phyloP scores from a whole-genome alignment of 1,140 invertebrate genomes.

The Drosophila obscura region DNA sequence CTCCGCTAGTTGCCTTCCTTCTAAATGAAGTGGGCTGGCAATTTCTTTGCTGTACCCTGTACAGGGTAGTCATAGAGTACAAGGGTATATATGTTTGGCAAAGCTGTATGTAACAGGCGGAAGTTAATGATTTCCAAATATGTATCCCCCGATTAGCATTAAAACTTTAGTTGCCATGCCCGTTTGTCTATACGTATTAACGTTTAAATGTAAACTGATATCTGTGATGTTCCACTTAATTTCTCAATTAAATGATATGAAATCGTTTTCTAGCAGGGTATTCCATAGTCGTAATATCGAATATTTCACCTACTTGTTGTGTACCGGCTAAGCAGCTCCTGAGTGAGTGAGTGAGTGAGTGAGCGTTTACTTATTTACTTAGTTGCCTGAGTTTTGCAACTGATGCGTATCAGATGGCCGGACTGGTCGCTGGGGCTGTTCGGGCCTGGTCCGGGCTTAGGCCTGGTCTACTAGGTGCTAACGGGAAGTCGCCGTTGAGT shows the following conservation, averaged over 20 bases:
- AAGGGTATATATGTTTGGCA: too few relatives aligned
- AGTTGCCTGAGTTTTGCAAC: constrained; percentile 57
- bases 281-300: too few relatives aligned
- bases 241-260: too few relatives aligned
- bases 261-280: too few relatives aligned
- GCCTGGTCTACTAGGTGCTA: constrained; percentile 44
- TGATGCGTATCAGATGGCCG: constrained; percentile 69
- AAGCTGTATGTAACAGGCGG: too few relatives aligned
- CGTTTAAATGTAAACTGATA: too few relatives aligned
- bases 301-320: too few relatives aligned
- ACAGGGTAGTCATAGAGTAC: neutral
- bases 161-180: too few relatives aligned
- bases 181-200: too few relatives aligned
- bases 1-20: constrained; percentile 26
- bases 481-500: constrained; percentile 75
- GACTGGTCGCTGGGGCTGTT: constrained; percentile 14
- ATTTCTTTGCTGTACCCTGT: constrained; percentile 12
- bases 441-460: constrained; percentile 10
- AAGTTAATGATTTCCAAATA: too few relatives aligned
- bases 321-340: constrained; percentile 13
- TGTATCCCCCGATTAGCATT: too few relatives aligned
- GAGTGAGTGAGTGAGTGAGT: constrained; percentile 18
- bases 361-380: constrained; percentile 58
- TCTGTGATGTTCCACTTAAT: too few relatives aligned
- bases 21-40: constrained; percentile 35